These are phyloP conservation scores for Picus viridis DNA, from an alignment of 2,797 vertebrate species.

Conservation along the genomic window DNA sequence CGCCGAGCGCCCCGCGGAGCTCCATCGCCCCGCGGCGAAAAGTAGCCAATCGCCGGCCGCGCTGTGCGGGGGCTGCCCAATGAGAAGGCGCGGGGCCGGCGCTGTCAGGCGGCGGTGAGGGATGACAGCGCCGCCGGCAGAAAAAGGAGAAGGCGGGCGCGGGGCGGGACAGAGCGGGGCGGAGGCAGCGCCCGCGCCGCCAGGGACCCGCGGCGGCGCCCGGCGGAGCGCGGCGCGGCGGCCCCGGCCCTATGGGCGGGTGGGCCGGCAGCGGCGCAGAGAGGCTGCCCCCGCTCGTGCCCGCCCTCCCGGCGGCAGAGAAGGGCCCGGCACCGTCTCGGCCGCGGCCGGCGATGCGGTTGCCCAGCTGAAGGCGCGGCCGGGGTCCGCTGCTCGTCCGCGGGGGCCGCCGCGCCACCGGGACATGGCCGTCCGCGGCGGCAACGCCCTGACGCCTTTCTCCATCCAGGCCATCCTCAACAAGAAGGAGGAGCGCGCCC, in stretches of 20 bases:
- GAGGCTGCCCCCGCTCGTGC: conserved; percentile 13
- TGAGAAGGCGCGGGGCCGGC: conserved; percentile 50
- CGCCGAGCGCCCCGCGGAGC: conserved; percentile 11
- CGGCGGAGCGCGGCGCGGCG: background rate
- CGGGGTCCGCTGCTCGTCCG: conserved; percentile 16
- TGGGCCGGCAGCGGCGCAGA: conserved; percentile 3
- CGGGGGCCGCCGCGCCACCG: background rate
- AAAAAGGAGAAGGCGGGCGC: conserved; percentile 79
- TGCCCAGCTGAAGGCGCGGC: conserved; percentile 39
- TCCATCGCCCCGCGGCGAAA: background rate
- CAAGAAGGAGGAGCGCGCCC: conserved; percentile 86
- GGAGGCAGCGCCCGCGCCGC: conserved; percentile 39
- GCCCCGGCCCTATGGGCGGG: conserved; percentile 17
- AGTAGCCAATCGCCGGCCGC: conserved; percentile 72
- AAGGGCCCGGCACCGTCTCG: background rate
- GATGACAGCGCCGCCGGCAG: conserved; percentile 77
- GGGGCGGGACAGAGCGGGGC: conserved; percentile 66
- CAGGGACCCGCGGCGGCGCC: conserved; percentile 20
- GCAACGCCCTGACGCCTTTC: conserved; percentile 91
- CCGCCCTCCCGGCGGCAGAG: conserved; percentile 8
- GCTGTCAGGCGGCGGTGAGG: conserved; percentile 87
- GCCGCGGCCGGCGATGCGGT: conserved; percentile 28
- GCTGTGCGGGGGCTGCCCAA: conserved; percentile 72
- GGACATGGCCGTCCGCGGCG: conserved; percentile 90
- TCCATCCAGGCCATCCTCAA: conserved; percentile 97